A percentile compares a stretch with the other conserved stretches of the same genome.
Evolutionary conservation across 2,888 invertebrate genomes (phyloP).

Genomic region (Amphipoea oculea): DNA sequence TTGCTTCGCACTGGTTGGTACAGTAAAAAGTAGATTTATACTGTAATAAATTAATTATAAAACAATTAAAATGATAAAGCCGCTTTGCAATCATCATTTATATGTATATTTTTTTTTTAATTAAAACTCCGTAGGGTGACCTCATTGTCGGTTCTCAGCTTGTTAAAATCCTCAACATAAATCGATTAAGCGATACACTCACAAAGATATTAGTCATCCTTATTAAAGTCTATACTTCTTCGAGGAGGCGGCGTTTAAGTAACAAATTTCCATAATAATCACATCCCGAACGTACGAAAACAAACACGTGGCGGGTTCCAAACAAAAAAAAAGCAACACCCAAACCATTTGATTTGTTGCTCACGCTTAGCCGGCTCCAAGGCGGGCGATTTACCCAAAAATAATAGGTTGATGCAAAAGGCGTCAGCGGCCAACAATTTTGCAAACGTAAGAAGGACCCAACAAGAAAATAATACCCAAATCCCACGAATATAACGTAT

Average conservation of each 20-base stretch:
- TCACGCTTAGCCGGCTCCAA: slow-evolving; percentile 81
- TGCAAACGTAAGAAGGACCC: slow-evolving; percentile 78
- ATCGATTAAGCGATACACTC: slow-evolving; percentile 45
- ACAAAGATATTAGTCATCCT: slow-evolving; percentile 74
- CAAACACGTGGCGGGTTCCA: slow-evolving; percentile 84
- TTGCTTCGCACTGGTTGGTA: slow-evolving; percentile 20
- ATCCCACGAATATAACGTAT: slow-evolving; percentile 84
- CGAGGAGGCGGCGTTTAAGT: slow-evolving; percentile 73
- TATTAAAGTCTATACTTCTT: slow-evolving; percentile 77
- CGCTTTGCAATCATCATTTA: slow-evolving; percentile 5
- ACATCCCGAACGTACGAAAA: slow-evolving; percentile 86
- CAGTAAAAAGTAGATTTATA: slow-evolving; percentile 30
- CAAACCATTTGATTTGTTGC: slow-evolving; percentile 85
- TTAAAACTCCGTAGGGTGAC: slow-evolving; percentile 26
- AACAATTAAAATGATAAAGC: slow-evolving; percentile 37
- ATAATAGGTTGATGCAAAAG: slow-evolving; percentile 87
- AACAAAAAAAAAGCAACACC: slow-evolving; percentile 74
- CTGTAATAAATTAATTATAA: slow-evolving; percentile 51
- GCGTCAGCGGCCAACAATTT: slow-evolving; percentile 89
- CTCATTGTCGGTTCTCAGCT: slow-evolving; percentile 33
- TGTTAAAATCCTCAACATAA: slow-evolving; percentile 51
- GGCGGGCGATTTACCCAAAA: slow-evolving; percentile 82
- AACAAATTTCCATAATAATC: slow-evolving; percentile 86
- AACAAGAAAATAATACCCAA: slow-evolving; percentile 80
- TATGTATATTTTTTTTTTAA: slow-evolving; percentile 20